These are phyloP conservation scores for Bellardia pandia DNA, from an alignment of 2,888 invertebrate species.

Conservation along the genomic window DNA sequence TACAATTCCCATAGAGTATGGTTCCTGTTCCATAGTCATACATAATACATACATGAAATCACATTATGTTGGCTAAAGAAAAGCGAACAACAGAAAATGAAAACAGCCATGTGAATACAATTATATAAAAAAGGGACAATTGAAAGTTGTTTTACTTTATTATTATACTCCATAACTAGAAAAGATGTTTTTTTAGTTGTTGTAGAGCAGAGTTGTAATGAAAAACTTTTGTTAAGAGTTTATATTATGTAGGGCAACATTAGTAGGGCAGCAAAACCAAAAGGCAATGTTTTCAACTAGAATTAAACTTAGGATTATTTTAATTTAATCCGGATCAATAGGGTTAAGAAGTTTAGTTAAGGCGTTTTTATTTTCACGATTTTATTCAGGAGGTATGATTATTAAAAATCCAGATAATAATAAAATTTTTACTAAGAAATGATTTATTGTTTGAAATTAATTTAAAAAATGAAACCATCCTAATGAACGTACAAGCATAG, in stretches of 20 bases:
- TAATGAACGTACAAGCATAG: too few species aligned
- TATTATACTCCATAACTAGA: neutral
- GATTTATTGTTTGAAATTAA: too few species aligned
- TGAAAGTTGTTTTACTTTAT: constrained; percentile 35
- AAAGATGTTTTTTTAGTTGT: neutral
- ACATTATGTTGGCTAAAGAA: constrained; percentile 9
- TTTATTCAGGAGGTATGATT: too few species aligned
- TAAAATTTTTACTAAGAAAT: too few species aligned
- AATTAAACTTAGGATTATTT: too few species aligned
- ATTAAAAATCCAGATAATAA: too few species aligned
- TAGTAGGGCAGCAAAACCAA: too few species aligned
- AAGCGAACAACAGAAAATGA: neutral
- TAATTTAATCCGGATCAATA: too few species aligned
- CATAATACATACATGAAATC: neutral
- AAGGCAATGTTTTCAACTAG: too few species aligned
- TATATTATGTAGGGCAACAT: neutral
- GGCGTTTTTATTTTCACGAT: too few species aligned
- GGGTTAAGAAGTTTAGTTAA: too few species aligned
- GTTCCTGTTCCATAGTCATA: constrained; percentile 3
- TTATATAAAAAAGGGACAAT: constrained; percentile 22
- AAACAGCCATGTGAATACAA: neutral
- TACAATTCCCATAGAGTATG: neutral
- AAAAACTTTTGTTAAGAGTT: constrained; percentile 10
- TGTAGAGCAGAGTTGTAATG: neutral
- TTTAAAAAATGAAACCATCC: too few species aligned